Base-by-base conservation (phyloP, 2,113 vertebrate species). In the Morone saxatilis region DNA sequence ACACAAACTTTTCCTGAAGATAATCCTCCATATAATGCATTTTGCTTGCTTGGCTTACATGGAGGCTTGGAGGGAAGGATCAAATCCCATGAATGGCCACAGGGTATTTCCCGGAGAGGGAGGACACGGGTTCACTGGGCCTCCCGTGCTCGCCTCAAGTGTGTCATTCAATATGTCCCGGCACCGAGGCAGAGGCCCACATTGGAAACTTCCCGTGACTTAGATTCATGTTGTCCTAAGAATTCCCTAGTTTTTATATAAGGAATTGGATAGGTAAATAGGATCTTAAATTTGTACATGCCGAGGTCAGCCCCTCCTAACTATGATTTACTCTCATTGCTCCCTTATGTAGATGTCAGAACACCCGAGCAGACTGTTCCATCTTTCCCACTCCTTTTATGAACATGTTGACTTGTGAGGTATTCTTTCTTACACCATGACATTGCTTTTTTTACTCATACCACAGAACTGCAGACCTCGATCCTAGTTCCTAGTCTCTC, bases 161-260 rank as follows among this genome's bases (percentile, higher is more conserved):
- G 20, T 93, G 93, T 93, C 90, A 94, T 93, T 93, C 90, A 92
- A 91, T 94, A 90, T 86, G 86, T 84, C 85, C 70, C 68, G 6
- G 81, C 86, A 78, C 66, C 68, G 59, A 86, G 53, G 78, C 78
- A 66, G 86, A 88, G 90, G 91, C 84, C 85, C 78, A 74, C 88
- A 71, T 51, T 76, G 68, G 75, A 89, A 77, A 82, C 79, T 91
- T 91, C 88, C 93, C 88, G 75, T 53, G 87, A 77, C 79, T 84
- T 78, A 56, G 6, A 48, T 63, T 82, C 65, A 43, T 85, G 78
- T 72, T 76, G 76, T 81, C 80, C 65, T 40, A 72, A 79, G 69
- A 92, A 86, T 80, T 88, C 71, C 62, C 50, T 50, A 36, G 72
- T 61, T 85, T 84, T 92, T 54, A 69, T 68, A 38, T 8, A 16